Conservation (phyloP, 2,797 vertebrate genomes). For the Mormyrus hasselquistii region DNA sequence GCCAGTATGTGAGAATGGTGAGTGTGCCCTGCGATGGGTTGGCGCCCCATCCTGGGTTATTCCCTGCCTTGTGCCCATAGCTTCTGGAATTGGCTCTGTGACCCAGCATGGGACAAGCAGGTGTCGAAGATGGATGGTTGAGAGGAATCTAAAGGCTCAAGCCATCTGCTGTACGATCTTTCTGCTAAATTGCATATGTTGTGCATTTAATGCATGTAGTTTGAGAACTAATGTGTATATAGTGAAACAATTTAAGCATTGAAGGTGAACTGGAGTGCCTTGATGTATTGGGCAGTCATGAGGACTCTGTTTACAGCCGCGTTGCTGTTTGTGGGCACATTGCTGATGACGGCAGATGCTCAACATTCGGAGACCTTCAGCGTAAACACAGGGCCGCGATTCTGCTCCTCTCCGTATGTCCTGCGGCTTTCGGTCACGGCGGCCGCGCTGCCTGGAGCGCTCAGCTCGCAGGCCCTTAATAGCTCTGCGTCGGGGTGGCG, state of each 20-base stretch:
- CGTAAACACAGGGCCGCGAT: neutral
- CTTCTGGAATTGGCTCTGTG: neutral
- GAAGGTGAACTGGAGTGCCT: neutral
- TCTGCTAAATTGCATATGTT: neutral
- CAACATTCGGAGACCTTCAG: neutral
- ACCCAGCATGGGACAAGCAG: neutral
- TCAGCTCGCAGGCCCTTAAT: neutral
- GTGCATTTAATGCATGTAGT: neutral
- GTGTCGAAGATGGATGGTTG: neutral
- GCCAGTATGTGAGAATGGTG: neutral
- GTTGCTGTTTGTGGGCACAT: neutral
- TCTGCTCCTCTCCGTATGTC: neutral
- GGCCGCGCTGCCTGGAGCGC: neutral
- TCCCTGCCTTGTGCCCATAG: neutral
- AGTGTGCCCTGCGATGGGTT: neutral
- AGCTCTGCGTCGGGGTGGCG: neutral
- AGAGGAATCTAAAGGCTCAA: neutral
- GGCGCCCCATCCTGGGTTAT: neutral
- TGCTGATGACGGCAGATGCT: neutral
- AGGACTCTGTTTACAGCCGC: neutral
- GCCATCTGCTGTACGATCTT: neutral
- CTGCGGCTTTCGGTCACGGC: neutral
- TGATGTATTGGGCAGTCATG: neutral
- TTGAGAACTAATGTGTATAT: neutral
- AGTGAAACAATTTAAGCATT: neutral